Evolutionary conservation across 2,888 invertebrate species (phyloP), one percentile per base, ranked within the genome.

Genomic region (Oegoconia quadripuncta): DNA sequence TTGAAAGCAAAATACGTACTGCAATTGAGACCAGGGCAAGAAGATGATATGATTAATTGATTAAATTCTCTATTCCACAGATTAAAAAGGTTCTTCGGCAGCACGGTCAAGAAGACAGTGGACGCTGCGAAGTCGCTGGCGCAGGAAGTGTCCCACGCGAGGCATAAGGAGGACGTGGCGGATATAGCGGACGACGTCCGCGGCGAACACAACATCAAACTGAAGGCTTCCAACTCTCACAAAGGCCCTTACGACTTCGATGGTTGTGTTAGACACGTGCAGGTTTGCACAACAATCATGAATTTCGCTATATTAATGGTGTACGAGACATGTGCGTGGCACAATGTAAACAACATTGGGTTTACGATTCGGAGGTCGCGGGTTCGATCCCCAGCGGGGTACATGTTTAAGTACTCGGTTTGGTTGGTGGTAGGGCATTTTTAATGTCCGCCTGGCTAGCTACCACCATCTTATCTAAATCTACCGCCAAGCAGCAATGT

Each of bases 231-330:
- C 1, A 96, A 96, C 64, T 96, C 96, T 41, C 97, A 98, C 74
- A 98, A 98, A 71, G 98, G 98, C 0, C 98, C 98, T 0, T 97
- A 96, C 68, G 98, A 99, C 78, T 99, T 99, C 77, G 92, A 92
- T 44, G 95, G 97, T 34, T 92, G 94, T 50, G 89, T 98, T 15
- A 92, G 96, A 66, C 95, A 97, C 55, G 95, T 98, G 0, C 95
- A 95, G 86, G 97, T 89, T 11, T 9, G 11, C 25, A 28, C 7
- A n/a, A n/a, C n/a, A n/a, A n/a, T 18, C n/a, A 7, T 20, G 20
- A 6, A 3, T 20, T 3, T 20, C 7, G 20, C 7, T 20, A 6
- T 20, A 6, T 4, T 9, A 1, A 2, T 12, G 11, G 23, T n/a
- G 23, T 5, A 5, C 18, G 7, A 18, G 18, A 3, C 18, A 18